These are phyloP conservation scores for Aporrectodea caliginosa DNA, from an alignment of 1,140 invertebrate species.

Conservation along the genomic window DNA sequence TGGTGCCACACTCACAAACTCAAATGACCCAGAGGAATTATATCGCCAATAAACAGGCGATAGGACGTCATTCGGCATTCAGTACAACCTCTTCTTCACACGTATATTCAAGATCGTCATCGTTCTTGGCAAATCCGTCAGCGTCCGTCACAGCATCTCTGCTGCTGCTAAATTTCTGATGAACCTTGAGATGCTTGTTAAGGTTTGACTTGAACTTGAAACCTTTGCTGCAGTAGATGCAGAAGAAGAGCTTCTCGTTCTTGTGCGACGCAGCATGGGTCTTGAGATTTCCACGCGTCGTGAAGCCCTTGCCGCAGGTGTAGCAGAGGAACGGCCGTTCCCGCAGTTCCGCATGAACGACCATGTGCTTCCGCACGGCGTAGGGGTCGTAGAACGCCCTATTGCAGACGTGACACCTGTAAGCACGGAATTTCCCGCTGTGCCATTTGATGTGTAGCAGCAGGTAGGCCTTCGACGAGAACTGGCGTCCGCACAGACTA, in stretches of 20 bases:
- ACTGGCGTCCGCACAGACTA: neutral
- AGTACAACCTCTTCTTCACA: no score
- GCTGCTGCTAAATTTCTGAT: no score
- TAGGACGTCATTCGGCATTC: no score
- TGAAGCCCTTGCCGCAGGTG: neutral
- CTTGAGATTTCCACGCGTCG: neutral
- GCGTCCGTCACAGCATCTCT: no score
- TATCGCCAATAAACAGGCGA: no score
- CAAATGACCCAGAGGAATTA: no score
- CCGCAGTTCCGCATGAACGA: neutral
- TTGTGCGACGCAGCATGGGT: neutral
- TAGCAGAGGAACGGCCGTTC: neutral
- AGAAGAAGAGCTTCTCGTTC: neutral
- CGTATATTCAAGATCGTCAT: no score
- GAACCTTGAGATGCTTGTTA: neutral
- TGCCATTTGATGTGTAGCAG: neutral
- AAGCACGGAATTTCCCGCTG: neutral
- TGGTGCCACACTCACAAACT: no score
- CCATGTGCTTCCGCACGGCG: neutral
- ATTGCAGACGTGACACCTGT: neutral
- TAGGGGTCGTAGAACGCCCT: neutral
- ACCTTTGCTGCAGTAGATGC: neutral
- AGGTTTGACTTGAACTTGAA: neutral
- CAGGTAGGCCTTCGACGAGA: neutral
- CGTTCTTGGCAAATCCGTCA: no score